Conservation (phyloP, 2,888 invertebrate genomes). For the Cephus pulcher region DNA sequence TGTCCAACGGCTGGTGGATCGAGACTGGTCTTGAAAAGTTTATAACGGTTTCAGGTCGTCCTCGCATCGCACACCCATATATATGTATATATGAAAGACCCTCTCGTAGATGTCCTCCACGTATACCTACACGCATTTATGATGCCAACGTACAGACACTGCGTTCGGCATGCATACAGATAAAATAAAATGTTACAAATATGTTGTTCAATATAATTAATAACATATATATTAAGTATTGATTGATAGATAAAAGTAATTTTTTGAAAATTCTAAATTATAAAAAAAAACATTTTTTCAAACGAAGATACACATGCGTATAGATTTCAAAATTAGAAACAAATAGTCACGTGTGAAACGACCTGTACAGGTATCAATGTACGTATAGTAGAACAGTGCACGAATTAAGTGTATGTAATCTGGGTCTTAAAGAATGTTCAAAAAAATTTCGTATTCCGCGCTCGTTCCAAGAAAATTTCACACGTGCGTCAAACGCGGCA, state of each 20-base stretch:
- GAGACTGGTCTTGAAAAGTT: slow-evolving; percentile 58
- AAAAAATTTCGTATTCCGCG: neutral
- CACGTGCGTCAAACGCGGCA: neutral
- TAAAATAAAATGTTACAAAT: neutral
- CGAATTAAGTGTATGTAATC: neutral
- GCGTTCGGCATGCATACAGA: neutral
- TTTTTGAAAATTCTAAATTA: neutral
- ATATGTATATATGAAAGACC: neutral
- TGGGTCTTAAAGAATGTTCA: neutral
- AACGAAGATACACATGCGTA: neutral
- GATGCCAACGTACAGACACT: neutral
- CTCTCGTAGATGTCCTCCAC: neutral
- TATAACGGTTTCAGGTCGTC: slow-evolving; percentile 59
- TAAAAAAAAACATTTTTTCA: neutral
- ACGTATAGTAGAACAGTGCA: neutral
- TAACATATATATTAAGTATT: too few relatives aligned
- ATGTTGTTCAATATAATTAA: neutral
- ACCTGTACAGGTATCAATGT: neutral
- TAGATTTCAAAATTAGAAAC: neutral
- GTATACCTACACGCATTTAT: neutral
- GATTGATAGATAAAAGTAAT: too few relatives aligned
- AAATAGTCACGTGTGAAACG: neutral
- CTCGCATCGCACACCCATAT: slow-evolving; percentile 31
- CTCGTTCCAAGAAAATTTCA: neutral
- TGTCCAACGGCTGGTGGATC: slow-evolving; percentile 46